Evolutionary conservation across 2,113 vertebrate genomes (phyloP).

Genomic region (Scytalopus superciliaris): DNA sequence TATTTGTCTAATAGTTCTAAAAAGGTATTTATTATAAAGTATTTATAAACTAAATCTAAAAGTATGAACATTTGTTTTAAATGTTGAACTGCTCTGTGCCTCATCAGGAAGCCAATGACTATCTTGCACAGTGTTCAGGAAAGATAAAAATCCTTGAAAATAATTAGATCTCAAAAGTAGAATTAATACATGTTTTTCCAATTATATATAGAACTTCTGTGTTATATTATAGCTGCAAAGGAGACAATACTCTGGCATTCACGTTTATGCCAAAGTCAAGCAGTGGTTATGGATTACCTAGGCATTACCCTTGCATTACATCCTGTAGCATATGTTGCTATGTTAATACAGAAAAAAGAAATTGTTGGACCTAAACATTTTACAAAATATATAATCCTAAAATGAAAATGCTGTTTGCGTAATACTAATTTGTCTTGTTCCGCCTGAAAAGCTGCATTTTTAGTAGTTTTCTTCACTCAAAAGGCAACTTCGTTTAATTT

Average conservation of each 20-base stretch:
- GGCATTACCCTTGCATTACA: not conserved
- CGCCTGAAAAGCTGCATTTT: not conserved
- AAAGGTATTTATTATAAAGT: not conserved
- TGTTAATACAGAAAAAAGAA: not conserved
- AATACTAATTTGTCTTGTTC: not conserved
- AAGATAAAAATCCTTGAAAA: constrained; percentile 6
- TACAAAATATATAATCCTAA: not conserved
- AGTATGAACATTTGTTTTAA: not conserved
- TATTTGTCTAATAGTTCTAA: not conserved
- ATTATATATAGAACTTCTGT: not conserved
- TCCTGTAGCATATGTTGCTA: not conserved
- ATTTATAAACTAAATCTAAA: not conserved
- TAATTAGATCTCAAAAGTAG: not conserved
- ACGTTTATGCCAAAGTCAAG: not conserved
- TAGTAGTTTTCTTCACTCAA: not conserved
- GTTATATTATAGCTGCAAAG: not conserved
- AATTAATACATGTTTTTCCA: not conserved
- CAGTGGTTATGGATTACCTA: not conserved
- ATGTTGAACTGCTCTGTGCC: not conserved
- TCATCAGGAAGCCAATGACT: not conserved
- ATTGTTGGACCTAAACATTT: not conserved
- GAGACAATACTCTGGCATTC: not conserved
- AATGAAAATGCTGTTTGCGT: not conserved
- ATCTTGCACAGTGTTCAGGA: not conserved
- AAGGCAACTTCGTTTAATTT: not conserved